A percentile compares a stretch with the other conserved stretches of the same genome.
phyloP scores from a whole-genome alignment of 1,140 invertebrate genomes.

The Diploscapter pachys region DNA sequence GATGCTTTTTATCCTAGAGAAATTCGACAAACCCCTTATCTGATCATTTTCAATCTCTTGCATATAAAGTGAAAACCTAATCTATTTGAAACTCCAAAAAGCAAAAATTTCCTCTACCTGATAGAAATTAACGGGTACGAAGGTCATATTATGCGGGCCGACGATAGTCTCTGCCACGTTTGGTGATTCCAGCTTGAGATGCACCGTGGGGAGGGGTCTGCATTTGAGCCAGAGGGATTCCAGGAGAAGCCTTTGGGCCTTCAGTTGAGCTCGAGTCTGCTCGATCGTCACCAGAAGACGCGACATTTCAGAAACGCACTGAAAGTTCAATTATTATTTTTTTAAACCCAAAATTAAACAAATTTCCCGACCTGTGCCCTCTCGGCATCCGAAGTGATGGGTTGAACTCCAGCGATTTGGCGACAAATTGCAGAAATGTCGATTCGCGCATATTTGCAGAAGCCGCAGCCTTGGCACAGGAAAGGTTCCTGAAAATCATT shows the following conservation, averaged over 20 bases:
- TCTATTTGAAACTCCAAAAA: slow-evolving; percentile 6
- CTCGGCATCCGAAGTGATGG: slow-evolving; percentile 90
- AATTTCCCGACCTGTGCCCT: slow-evolving; percentile 62
- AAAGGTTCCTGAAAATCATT: slow-evolving; percentile 74
- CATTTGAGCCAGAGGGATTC: slow-evolving; percentile 25
- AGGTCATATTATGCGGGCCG: too few species aligned
- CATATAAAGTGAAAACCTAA: not conserved
- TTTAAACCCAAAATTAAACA: not conserved
- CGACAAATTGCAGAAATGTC: slow-evolving; percentile 83
- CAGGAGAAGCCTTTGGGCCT: slow-evolving; percentile 63
- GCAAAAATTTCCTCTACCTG: not conserved
- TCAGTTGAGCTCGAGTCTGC: slow-evolving; percentile 2
- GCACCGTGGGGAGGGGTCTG: slow-evolving; percentile 10
- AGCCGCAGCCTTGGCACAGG: slow-evolving; percentile 94
- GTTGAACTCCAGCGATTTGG: slow-evolving; percentile 89
- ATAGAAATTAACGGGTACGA: too few species aligned
- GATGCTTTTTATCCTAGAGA: too few species aligned
- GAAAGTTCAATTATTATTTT: not conserved
- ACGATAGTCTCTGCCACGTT: slow-evolving; percentile 15
- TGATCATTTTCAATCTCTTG: too few species aligned
- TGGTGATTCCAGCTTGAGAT: slow-evolving; percentile 5
- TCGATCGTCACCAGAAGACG: slow-evolving; percentile 14
- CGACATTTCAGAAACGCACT: slow-evolving; percentile 3
- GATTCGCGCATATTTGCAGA: slow-evolving; percentile 99
- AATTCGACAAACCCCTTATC: too few species aligned